A percentile compares a stretch with the other conserved stretches of the same genome.
Conservation (phyloP, 1,140 invertebrate genomes). For the Pseudomyrmex pallidus region DNA sequence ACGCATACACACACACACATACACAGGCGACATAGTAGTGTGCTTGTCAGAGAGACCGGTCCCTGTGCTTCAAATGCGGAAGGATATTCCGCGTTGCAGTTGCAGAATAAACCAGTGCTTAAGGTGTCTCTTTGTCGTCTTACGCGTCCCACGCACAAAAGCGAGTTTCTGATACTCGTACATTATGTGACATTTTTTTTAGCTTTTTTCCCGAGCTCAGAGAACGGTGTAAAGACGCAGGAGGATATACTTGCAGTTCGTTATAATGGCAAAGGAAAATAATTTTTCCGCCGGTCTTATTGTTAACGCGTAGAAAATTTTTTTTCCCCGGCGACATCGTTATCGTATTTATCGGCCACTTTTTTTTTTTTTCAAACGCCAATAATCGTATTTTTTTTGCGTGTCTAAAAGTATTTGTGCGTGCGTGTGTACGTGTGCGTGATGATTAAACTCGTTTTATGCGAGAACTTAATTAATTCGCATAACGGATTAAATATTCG, state of each 20-base stretch:
- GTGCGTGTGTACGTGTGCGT: no score
- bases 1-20: background rate
- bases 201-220: background rate
- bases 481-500: conserved; percentile 15
- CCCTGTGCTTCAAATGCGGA: conserved; percentile 36
- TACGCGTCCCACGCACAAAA: conserved; percentile 52
- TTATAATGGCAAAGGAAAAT: conserved; percentile 12
- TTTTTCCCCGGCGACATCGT: conserved; percentile 11
- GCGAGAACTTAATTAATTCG: conserved; percentile 42
- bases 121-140: conserved; percentile 68
- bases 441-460: conserved; percentile 40
- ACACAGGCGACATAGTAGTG: conserved; percentile 39
- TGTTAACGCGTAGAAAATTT: background rate
- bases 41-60: conserved; percentile 55
- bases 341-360: conserved; percentile 1
- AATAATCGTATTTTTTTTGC: conserved; percentile 21
- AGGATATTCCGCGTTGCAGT: conserved; percentile 47
- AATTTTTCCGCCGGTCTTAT: background rate
- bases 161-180: conserved; percentile 54
- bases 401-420: background rate
- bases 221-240: background rate
- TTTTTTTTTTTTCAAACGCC: background rate
- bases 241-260: background rate
- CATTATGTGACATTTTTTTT: conserved; percentile 23
- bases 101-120: conserved; percentile 60